Conservation (phyloP, 2,797 vertebrate genomes). For the Naso thynnoides region DNA sequence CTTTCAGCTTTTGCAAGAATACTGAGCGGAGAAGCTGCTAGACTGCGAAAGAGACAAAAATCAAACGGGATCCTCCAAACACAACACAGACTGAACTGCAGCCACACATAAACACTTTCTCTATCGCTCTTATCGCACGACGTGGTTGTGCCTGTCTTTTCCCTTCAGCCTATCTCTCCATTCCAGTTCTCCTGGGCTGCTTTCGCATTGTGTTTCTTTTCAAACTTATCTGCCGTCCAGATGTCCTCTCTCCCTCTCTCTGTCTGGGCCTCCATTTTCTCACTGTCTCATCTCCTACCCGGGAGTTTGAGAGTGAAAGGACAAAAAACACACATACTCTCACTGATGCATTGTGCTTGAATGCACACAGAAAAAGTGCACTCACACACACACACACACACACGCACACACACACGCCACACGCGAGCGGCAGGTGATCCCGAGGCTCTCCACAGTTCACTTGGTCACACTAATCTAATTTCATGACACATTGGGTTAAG, state of each 20-base stretch:
- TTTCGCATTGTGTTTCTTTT: constrained; percentile 47
- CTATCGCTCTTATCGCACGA: constrained; percentile 12
- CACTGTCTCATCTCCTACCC: constrained; percentile 14
- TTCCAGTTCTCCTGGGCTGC: constrained; percentile 39
- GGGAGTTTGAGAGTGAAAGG: constrained; percentile 13
- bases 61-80: constrained; percentile 40
- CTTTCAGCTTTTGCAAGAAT: constrained; percentile 16
- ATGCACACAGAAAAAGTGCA: background rate
- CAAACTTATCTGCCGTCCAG: constrained; percentile 51
- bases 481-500: constrained; percentile 64
- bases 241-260: constrained; percentile 31
- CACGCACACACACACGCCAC: constrained; percentile 6
- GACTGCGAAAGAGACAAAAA: constrained; percentile 37
- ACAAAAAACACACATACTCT: constrained; percentile 5
- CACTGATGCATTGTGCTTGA: background rate
- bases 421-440: constrained; percentile 56
- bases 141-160: constrained; percentile 6
- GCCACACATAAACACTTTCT: background rate
- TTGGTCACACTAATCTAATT: constrained; percentile 81
- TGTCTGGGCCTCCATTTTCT: constrained; percentile 41
- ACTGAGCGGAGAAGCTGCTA: background rate
- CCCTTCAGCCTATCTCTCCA: constrained; percentile 34
- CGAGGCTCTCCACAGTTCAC: constrained; percentile 50
- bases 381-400: constrained; percentile 10
- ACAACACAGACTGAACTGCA: constrained; percentile 19